Evolutionary conservation across 2,113 vertebrate species (phyloP), one percentile per base, ranked within the genome.

Genomic region (Podocnemis expansa): DNA sequence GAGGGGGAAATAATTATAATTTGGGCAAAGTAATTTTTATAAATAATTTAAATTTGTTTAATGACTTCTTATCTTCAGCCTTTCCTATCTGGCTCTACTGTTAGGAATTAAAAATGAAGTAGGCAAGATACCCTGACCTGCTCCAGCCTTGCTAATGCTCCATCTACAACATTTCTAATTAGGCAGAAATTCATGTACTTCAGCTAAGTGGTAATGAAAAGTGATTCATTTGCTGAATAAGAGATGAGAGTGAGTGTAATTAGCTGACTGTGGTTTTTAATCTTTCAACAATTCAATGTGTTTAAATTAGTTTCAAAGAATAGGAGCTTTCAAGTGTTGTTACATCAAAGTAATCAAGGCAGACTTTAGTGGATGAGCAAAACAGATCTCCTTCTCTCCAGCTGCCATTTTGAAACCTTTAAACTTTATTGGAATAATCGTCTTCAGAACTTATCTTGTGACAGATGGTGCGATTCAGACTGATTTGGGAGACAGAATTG

Each of bases 1-100:
- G 89, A 82, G 90, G 97, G 98, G 96, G 97, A 98, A 98, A 98
- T 98, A 98, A 98, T 98, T 98, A 98, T 98, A 98, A 98, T 98
- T 98, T 98, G 97, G 97, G 98, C 97, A 98, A 98, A 98, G 98
- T 98, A 98, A 98, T 98, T 98, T 98, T 98, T 98, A 98, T 98
- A 98, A 98, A 98, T 98, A 98, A 98, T 98, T 98, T 98, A 98
- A 97, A 98, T 97, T 98, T 98, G 96, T 98, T 98, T 98, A 98
- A 98, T 98, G 98, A 98, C 98, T 98, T 98, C 97, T 97, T 97
- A 97, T 97, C 97, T 98, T 97, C 97, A 96, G 98, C 97, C 98
- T 98, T 98, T 97, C 96, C 97, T 98, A 97, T 98, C 98, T 97
- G 90, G 92, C 96, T 97, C 85, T 97, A 96, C 97, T 79, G 97